Base-by-base conservation (phyloP, 2,113 vertebrate species). In the Aleadryas rufinucha region DNA sequence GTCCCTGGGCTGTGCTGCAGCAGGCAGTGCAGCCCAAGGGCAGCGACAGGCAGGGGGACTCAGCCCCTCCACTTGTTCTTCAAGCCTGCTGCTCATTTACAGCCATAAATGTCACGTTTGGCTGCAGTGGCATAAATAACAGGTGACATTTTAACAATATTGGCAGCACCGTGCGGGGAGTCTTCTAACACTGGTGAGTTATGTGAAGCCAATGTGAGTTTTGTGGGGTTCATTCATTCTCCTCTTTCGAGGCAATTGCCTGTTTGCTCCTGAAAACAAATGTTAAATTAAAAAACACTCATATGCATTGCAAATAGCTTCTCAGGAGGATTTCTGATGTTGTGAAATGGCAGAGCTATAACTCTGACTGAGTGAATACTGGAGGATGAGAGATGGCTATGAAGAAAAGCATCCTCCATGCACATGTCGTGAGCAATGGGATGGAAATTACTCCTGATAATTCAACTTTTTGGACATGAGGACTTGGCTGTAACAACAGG, bases 191-290 rank as follows among this genome's bases (percentile, higher is more conserved):
- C 2, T 11, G 45, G 15, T 53, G 85, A 79, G 33, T 71, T 82
- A 47, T 10, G 52, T 4, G 84, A 69, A 28, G 45, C 27, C 82
- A 7, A 0, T 12, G 60, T 2, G 30, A 66, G 27, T 47, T 91
- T 50, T 65, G 75, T 45, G 60, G 33, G 87, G 33, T 81, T 66
- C 37, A 17, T 84, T 75, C 33, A n/a, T 61, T 64, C 41, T 70
- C 69, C 50, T 33, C 37, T 87, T 68, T 50, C 3, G 2, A 76
- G 54, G 45, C 70, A 91, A 42, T 64, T 0, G 0, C 66, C 59
- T 71, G 4, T 76, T 87, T 85, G 50, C 71, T 92, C 84, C 79
- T 65, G 63, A 83, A 87, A 92, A 93, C 61, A 83, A 79, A 75
- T 49, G 24, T 23, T 84, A 59, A 78, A 81, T 59, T 71, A 60